Percentiles rank a stretch among this genome's conserved stretches.
Evolutionary conservation across 2,797 vertebrate species (phyloP).

Genomic region (Characodon lateralis): DNA sequence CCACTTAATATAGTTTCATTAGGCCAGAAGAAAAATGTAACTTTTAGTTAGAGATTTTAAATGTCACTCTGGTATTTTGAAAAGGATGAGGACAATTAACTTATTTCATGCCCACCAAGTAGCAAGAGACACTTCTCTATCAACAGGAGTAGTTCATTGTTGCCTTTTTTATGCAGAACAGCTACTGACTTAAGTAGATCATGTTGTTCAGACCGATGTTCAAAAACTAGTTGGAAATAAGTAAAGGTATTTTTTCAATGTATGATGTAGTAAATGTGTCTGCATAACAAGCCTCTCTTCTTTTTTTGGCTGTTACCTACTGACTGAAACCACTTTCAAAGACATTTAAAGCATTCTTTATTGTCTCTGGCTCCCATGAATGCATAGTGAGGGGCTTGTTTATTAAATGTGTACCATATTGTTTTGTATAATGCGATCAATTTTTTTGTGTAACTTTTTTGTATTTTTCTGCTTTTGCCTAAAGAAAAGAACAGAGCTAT

Average conservation of each 20-base stretch:
- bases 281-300: neutral
- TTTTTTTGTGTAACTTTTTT: neutral
- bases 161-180: neutral
- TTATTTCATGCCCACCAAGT: neutral
- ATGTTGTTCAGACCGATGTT: neutral
- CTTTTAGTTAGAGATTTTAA: neutral
- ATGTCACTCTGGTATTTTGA: constrained; percentile 2
- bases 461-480: neutral
- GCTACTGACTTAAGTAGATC: neutral
- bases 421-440: neutral
- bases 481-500: neutral
- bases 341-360: neutral
- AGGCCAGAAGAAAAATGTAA: neutral
- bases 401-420: neutral
- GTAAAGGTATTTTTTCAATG: neutral
- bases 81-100: neutral
- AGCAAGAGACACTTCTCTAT: neutral
- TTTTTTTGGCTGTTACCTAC: neutral
- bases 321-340: neutral
- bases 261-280: neutral
- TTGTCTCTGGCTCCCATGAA: neutral
- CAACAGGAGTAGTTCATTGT: neutral
- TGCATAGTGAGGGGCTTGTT: neutral
- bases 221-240: neutral
- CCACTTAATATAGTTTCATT: neutral